These are phyloP conservation scores for Drosophila fungiperda DNA, from an alignment of 2,888 invertebrate genomes.

Conservation along the genomic window DNA sequence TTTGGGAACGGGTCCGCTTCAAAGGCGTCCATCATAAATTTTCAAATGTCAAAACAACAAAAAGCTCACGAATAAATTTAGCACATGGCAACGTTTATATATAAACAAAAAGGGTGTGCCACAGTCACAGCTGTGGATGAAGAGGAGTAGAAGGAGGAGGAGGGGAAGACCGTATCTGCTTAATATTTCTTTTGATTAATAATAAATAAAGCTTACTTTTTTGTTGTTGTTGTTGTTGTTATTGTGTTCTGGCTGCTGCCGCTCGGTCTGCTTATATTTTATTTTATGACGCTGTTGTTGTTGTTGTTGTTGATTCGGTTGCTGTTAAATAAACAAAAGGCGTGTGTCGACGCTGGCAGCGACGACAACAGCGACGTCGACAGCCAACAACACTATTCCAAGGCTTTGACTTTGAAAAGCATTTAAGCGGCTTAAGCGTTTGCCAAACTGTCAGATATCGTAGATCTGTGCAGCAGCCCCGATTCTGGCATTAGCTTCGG, in stretches of 20 bases:
- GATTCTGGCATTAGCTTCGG: slow-evolving; percentile 21
- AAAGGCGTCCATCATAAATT: slow-evolving; percentile 66
- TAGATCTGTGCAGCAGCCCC: slow-evolving; percentile 26
- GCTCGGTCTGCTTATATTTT: slow-evolving; percentile 70
- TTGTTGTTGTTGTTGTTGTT: slow-evolving; percentile 31
- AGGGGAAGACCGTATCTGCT: slow-evolving; percentile 20
- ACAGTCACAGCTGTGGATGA: not conserved
- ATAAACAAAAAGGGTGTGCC: slow-evolving; percentile 30
- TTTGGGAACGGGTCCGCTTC: slow-evolving; percentile 39
- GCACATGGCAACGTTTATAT: slow-evolving; percentile 41
- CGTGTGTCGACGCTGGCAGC: slow-evolving; percentile 67
- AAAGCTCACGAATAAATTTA: slow-evolving; percentile 50
- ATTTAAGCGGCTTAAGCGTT: slow-evolving; percentile 73
- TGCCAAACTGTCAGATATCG: slow-evolving; percentile 28
- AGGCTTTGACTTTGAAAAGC: slow-evolving; percentile 79
- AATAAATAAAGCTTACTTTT: slow-evolving; percentile 70
- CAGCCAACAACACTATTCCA: slow-evolving; percentile 59
- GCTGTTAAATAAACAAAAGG: slow-evolving; percentile 78
- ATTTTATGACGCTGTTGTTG: slow-evolving; percentile 54
- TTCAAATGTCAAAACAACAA: slow-evolving; percentile 64
- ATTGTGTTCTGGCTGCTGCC: slow-evolving; percentile 54
- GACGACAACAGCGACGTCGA: slow-evolving; percentile 8
- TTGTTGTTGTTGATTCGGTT: slow-evolving; percentile 28
- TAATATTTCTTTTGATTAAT: slow-evolving; percentile 72
- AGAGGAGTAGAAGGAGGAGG: slow-evolving; percentile 8